phyloP scores from a whole-genome alignment of 2,888 invertebrate genomes.

The Sesia apiformis region DNA sequence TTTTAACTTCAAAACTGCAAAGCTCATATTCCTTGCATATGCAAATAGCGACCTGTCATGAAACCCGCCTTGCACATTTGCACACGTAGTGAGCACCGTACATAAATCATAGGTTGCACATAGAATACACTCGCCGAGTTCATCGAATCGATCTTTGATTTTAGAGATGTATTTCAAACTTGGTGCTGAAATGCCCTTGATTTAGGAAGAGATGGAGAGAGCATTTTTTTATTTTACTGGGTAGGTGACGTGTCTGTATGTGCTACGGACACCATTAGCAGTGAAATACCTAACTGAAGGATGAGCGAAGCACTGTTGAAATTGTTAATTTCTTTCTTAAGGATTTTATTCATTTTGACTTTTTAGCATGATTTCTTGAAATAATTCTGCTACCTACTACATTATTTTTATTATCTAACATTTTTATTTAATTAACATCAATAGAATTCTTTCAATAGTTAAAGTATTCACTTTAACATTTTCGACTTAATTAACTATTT shows the following conservation, averaged over 20 bases:
- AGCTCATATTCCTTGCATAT: not conserved
- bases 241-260: not conserved
- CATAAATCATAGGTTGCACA: conserved; percentile 63
- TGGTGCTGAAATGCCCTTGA: conserved; percentile 5
- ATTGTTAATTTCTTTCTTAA: too few relatives aligned
- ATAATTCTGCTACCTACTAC: too few relatives aligned
- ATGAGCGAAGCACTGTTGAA: not conserved
- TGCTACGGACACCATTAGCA: not conserved
- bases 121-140: conserved; percentile 36
- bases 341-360: too few relatives aligned
- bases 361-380: too few relatives aligned
- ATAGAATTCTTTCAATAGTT: too few relatives aligned
- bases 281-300: too few relatives aligned
- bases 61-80: not conserved
- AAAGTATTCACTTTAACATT: too few relatives aligned
- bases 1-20: too few relatives aligned
- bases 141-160: conserved; percentile 49
- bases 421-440: too few relatives aligned
- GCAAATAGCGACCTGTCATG: not conserved
- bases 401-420: too few relatives aligned
- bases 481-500: too few relatives aligned
- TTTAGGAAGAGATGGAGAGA: conserved; percentile 1
- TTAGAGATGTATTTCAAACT: conserved; percentile 37
- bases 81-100: conserved; percentile 6
- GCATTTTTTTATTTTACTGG: not conserved